A percentile compares a stretch with the other conserved stretches of the same genome.
Conservation (phyloP, 2,113 vertebrate genomes). For the Ciconia maguari region DNA sequence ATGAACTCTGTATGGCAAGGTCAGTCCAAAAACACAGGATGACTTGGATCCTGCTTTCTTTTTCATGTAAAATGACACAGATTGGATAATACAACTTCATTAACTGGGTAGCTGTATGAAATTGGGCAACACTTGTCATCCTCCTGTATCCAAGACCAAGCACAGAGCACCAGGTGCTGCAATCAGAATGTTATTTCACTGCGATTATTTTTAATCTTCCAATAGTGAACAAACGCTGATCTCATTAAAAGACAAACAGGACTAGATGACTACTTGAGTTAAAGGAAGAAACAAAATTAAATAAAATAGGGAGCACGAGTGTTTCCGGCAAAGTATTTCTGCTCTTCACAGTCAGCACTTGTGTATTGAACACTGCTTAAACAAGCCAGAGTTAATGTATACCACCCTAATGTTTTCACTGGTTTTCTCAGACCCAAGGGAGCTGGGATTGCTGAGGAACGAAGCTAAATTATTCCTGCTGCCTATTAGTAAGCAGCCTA, state of each 20-base stretch:
- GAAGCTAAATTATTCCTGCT: neutral
- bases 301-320: neutral
- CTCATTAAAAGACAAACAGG: neutral
- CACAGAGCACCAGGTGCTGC: neutral
- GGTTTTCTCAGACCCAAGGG: neutral
- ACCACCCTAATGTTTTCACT: neutral
- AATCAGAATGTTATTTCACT: neutral
- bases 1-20: neutral
- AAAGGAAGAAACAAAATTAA: neutral
- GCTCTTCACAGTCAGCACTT: neutral
- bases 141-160: neutral
- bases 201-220: neutral
- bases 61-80: neutral
- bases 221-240: neutral
- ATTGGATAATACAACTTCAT: neutral
- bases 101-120: neutral
- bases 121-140: neutral
- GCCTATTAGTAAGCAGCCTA: neutral
- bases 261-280: neutral
- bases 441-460: neutral
- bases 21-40: neutral
- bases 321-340: neutral
- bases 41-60: neutral
- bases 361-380: neutral
- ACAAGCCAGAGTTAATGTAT: neutral